These are phyloP conservation scores for Podocnemis expansa DNA, from an alignment of 2,113 vertebrate species.

Conservation along the genomic window DNA sequence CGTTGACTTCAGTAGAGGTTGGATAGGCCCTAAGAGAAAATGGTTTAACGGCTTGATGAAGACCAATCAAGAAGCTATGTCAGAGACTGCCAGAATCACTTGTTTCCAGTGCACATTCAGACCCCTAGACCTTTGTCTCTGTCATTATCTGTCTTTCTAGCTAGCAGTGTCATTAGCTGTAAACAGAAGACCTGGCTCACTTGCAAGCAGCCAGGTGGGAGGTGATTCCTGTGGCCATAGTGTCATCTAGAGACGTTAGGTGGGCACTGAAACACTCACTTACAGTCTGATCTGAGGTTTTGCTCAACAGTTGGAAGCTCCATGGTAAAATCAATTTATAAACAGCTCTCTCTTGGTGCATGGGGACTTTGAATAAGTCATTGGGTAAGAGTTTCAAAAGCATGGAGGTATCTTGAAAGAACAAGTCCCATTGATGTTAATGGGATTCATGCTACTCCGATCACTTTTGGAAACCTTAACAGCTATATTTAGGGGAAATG, in stretches of 20 bases:
- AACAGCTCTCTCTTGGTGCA: not conserved
- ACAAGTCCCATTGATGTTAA: not conserved
- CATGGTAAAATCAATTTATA: not conserved
- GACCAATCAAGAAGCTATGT: accelerated
- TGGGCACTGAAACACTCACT: not conserved
- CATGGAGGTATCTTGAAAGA: not conserved
- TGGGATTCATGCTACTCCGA: not conserved
- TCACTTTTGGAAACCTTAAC: not conserved
- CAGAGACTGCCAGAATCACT: not conserved
- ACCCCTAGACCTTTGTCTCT: not conserved
- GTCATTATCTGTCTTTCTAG: not conserved
- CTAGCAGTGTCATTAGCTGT: not conserved
- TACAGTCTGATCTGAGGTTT: accelerated
- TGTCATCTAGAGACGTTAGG: not conserved
- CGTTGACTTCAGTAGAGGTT: not conserved
- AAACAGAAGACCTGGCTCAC: not conserved
- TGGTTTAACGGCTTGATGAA: not conserved
- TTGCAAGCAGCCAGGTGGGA: not conserved
- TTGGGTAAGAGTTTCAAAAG: not conserved
- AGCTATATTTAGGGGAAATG: not conserved
- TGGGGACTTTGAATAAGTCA: not conserved
- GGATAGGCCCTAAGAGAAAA: not conserved
- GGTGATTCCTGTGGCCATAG: not conserved
- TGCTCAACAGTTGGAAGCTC: not conserved
- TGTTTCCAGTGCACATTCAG: not conserved